Evolutionary conservation across 2,888 invertebrate genomes (phyloP), one percentile per base, ranked within the genome.

Genomic region (Erebia ligea): DNA sequence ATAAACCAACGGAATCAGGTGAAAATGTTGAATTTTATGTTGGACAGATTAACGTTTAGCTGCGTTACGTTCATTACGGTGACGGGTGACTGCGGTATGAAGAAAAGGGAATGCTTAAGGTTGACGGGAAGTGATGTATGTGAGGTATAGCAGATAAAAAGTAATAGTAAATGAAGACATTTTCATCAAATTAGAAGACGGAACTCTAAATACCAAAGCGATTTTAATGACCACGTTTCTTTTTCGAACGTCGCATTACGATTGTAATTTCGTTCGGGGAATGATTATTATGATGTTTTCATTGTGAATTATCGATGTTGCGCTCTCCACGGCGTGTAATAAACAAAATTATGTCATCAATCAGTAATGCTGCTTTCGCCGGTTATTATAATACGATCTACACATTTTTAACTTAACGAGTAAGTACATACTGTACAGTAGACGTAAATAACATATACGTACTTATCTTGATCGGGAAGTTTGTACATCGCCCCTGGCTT

Each of bases 281-380:
- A 81, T 76, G 77, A 79, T 84, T 78, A 81, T 77, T 78, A 81
- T 77, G 77, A 79, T 84, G 79, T 80, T 81, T 81, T 78, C 77
- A 80, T 80, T 78, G 78, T 81, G 79, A 81, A 80, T 80, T 82
- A 83, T 83, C 80, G 81, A 77, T 78, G 64, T 66, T 66, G 52
- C 66, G 66, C 66, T 66, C 66, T 66, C 69, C 54, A 54, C 67
- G 58, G 63, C 64, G 63, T 58, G 61, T 72, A 71, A 59, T 68
- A 65, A 67, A 68, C 54, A 67, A 63, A 69, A 72, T 74, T 69
- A 72, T 73, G 67, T 72, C 72, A 73, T 75, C 72, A 75, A 72
- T 75, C 73, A 73, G 68, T 65, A 25, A 52, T 40, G 67, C 40
- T 62, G 66, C 68, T 68, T 70, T 68, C 68, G 64, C 54, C 57